A percentile compares a stretch with the other conserved stretches of the same genome.
Evolutionary conservation across 2,113 vertebrate species (phyloP).

Genomic region (Pelobates fuscus): DNA sequence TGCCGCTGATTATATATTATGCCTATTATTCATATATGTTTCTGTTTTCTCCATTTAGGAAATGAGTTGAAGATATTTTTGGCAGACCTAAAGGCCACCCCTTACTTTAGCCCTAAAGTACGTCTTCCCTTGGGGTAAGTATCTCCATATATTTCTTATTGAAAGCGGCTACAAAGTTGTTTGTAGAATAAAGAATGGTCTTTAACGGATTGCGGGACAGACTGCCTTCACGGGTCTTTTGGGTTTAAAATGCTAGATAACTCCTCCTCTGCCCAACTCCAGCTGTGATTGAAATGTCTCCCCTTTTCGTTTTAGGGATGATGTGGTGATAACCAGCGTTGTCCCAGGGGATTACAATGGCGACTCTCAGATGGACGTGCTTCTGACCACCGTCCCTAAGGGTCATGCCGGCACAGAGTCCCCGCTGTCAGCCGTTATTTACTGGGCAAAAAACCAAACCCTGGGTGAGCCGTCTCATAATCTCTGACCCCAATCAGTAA

Average conservation of each 20-base stretch:
- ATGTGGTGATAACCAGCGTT: conserved; percentile 80
- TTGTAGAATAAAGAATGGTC: no score
- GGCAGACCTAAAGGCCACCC: conserved; percentile 83
- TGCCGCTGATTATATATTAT: no score
- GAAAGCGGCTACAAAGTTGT: no score
- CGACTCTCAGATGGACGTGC: conserved; percentile 97
- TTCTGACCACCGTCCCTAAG: conserved; percentile 74
- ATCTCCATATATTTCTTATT: no score
- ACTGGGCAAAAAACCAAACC: conserved; percentile 94
- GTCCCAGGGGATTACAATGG: conserved; percentile 97
- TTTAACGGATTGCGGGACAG: no score
- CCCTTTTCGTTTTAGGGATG: conserved; percentile 51
- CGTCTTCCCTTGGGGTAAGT: conserved; percentile 76
- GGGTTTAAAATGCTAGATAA: no score
- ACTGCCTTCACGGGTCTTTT: no score
- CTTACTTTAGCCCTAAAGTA: conserved; percentile 93
- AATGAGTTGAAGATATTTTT: conserved; percentile 86
- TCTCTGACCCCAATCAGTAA: no score
- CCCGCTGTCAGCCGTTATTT: conserved; percentile 71
- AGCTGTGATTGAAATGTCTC: no score
- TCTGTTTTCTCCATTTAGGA: no score
- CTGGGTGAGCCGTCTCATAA: conserved; percentile 71
- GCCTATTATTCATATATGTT: no score
- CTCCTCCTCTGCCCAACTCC: no score
- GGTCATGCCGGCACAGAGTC: conserved; percentile 36